These are phyloP conservation scores for Eidolon helvum DNA, from an alignment of 2,113 vertebrate genomes.

Conservation along the genomic window DNA sequence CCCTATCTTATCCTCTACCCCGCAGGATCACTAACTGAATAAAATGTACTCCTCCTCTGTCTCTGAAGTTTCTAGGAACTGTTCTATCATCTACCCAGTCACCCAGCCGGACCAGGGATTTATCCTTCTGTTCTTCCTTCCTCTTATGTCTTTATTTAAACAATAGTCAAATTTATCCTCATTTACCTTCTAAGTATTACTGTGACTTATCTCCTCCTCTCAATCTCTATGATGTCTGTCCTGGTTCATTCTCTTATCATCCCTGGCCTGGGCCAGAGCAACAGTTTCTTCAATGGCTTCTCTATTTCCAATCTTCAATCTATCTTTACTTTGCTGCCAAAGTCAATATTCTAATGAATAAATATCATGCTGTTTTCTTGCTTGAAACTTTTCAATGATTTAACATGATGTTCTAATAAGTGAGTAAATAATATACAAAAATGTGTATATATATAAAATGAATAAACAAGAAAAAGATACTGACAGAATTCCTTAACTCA, in stretches of 20 bases:
- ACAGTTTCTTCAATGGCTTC: background rate
- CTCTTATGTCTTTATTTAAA: background rate
- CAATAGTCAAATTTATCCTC: background rate
- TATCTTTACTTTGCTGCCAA: background rate
- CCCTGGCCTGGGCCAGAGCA: background rate
- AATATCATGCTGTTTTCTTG: background rate
- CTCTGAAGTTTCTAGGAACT: background rate
- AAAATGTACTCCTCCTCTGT: background rate
- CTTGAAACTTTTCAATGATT: background rate
- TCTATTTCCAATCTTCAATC: background rate
- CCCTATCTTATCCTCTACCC: background rate
- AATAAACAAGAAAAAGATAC: background rate
- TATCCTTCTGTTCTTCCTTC: background rate
- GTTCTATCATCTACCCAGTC: background rate
- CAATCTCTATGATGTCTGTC: background rate
- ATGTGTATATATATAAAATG: background rate
- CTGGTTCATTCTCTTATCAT: background rate
- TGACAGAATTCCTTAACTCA: background rate
- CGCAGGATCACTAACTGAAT: background rate
- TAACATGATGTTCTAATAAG: background rate
- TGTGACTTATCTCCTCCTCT: background rate
- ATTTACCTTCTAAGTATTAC: background rate
- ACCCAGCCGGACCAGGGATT: background rate
- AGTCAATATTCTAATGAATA: background rate
- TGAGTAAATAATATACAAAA: background rate